Base-by-base conservation (phyloP, 1,140 invertebrate species). In the Bombus waltoni region DNA sequence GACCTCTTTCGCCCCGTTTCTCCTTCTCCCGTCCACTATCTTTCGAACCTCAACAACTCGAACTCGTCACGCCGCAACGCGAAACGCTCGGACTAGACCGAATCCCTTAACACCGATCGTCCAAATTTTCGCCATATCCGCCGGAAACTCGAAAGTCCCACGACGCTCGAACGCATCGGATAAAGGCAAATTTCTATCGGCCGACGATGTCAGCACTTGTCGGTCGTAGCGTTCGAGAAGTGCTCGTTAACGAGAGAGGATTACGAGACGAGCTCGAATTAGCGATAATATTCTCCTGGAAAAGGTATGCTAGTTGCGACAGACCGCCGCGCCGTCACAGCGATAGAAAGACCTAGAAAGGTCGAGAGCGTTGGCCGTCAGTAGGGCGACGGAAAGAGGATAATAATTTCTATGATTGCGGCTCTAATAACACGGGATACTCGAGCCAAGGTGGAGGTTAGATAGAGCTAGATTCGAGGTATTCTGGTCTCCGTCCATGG, bases 361-460 rank as follows among this genome's bases (percentile, higher is more conserved):
- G 66, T 66, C 78, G 65, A 74, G 65, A 28, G n/a, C 85, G 42
- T 59, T 62, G 68, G 68, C 18, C 47, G 18, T 53, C 47, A 53
- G 53, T 81, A 57, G 47, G 47, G 85, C 65, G 68, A 66, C 57
- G 71, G 78, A 84, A 81, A 82, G 71, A 78, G 71, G 77, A 80
- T 85, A 88, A 90, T 93, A 93, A 93, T 93, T 93, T 93, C 92
- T 93, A 93, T 90, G 91, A 93, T 93, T 90, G 87, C 90, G 87
- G 77, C 86, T 85, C 89, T 93, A 93, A 93, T 93, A 92, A 93
- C 72, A 90, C 83, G 86, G 81, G 76, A 88, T 62, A 81, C 85
- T 87, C 57, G 85, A 70, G 73, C 71, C 70, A 70, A 82, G 80
- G 72, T 66, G 28, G 57, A 86, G 42, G 73, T 42, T 73, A 62